Percentiles rank a stretch among this genome's conserved stretches.
Evolutionary conservation across 2,113 vertebrate species (phyloP).

Genomic region (Tylochromis polylepis): DNA sequence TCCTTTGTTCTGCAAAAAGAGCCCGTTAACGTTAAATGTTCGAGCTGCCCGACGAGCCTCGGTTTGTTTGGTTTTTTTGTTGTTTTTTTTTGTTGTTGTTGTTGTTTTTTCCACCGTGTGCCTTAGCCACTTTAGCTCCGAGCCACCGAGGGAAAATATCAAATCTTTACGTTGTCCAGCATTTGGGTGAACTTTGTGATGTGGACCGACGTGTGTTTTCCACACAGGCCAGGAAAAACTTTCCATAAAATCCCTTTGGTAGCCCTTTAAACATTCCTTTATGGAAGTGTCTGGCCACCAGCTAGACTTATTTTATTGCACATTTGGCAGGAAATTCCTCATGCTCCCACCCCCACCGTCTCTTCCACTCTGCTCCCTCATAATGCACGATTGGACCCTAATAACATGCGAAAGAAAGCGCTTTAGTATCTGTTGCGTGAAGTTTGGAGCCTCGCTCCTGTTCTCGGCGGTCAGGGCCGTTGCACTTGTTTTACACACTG

Average conservation of each 20-base stretch:
- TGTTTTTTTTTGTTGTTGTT: neutral
- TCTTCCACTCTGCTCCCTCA: conserved; percentile 53
- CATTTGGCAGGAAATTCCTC: conserved; percentile 83
- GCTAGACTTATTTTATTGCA: conserved; percentile 75
- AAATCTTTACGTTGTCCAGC: conserved; percentile 12
- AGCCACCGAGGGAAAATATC: neutral
- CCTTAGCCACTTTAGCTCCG: neutral
- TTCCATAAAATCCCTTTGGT: conserved; percentile 33
- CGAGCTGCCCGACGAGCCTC: conserved; percentile 7
- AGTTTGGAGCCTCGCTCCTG: conserved; percentile 33
- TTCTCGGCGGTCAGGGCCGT: neutral
- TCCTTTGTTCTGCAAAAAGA: conserved; percentile 70
- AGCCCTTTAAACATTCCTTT: conserved; percentile 52
- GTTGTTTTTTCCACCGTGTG: conserved; percentile 8
- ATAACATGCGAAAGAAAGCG: conserved; percentile 40
- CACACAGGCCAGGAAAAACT: conserved; percentile 39
- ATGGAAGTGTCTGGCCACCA: conserved; percentile 62
- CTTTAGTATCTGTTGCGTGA: conserved; percentile 26
- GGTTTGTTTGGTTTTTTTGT: conserved; percentile 4
- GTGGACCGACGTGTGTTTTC: conserved; percentile 29
- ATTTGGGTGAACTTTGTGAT: conserved; percentile 54
- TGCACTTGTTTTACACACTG: conserved; percentile 4
- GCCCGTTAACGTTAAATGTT: conserved; percentile 29
- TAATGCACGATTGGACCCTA: conserved; percentile 63
- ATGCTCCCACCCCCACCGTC: conserved; percentile 65